Evolutionary conservation across 1,140 invertebrate genomes (phyloP), one percentile per base, ranked within the genome.

Genomic region (Marisa cornuarietis): DNA sequence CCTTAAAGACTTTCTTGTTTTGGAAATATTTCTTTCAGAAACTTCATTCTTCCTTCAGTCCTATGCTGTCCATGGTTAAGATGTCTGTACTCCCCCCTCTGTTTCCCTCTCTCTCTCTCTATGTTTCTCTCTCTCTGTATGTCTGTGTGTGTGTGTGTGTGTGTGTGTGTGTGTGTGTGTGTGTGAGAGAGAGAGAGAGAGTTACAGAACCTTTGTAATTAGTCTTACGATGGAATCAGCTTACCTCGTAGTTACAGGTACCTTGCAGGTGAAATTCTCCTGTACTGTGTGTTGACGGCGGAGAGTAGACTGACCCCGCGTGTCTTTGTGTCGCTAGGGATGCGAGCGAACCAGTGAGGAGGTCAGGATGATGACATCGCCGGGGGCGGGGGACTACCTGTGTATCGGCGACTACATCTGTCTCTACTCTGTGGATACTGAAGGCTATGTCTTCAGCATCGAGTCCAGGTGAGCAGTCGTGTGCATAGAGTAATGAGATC

Each of bases 391-490:
- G 24, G 88, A 90, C 73, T 88, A 86, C 82, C 85, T 91, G 14
- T 89, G 85, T 81, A 85, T 90, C 14, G 90, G 90, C 18, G 90
- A 91, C 77, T 87, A 85, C 74, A 89, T 91, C 16, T 84, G 84
- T 73, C 79, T 91, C 26, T 91, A 87, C 74, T 90, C 88, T 5
- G 89, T 90, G 76, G 90, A 91, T 73, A 91, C 89, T 26, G 89
- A 91, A 71, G 90, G 90, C 22, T 91, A 90, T 81, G 82, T 88
- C 10, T 89, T 88, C 81, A 86, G 88, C 76, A 79, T 86, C 0
- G 87, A 91, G 80, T 87, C 88, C 73, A 90, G 90, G 90, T 90
- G 76, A 85, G 80, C 63, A 42, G 20, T 26, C 31, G 26, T 65
- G n/a, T 65, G 4, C 11, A 9, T 58, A 1, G 9, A 58, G 1